Conservation (phyloP, 1,140 invertebrate species). For the Drosophila sproati region DNA sequence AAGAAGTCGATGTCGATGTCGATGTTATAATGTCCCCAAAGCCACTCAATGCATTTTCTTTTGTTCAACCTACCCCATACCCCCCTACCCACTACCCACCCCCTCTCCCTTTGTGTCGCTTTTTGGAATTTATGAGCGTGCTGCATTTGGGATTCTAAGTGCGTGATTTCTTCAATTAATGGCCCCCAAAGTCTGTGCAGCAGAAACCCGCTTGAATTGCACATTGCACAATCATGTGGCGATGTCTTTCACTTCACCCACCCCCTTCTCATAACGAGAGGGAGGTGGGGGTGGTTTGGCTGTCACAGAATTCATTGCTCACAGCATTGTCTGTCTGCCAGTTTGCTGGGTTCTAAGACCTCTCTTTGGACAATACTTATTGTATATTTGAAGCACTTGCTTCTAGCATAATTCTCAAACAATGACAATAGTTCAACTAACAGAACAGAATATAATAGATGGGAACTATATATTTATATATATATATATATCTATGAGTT, state of each 20-base stretch:
- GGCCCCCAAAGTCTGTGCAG: constrained; percentile 46
- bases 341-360: constrained; percentile 11
- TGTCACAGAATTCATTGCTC: neutral
- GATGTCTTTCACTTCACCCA: constrained; percentile 19
- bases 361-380: constrained; percentile 40
- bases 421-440: constrained; percentile 45
- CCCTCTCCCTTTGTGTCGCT: neutral
- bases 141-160: constrained; percentile 46
- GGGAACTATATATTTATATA: neutral
- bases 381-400: constrained; percentile 12
- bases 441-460: constrained; percentile 21
- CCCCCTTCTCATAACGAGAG: neutral
- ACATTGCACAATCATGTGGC: constrained; percentile 63
- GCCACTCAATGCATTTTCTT: constrained; percentile 51
- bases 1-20: constrained; percentile 65
- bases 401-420: constrained; percentile 51
- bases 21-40: constrained; percentile 48
- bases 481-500: too few species aligned
- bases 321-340: constrained; percentile 29
- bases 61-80: constrained; percentile 9
- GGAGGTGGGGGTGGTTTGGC: neutral
- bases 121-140: constrained; percentile 56
- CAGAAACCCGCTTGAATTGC: constrained; percentile 26
- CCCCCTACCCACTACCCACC: too few species aligned
- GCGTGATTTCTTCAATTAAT: constrained; percentile 83